Evolutionary conservation across 2,797 vertebrate species (phyloP).

Genomic region (Phrynocephalus vlangalii): DNA sequence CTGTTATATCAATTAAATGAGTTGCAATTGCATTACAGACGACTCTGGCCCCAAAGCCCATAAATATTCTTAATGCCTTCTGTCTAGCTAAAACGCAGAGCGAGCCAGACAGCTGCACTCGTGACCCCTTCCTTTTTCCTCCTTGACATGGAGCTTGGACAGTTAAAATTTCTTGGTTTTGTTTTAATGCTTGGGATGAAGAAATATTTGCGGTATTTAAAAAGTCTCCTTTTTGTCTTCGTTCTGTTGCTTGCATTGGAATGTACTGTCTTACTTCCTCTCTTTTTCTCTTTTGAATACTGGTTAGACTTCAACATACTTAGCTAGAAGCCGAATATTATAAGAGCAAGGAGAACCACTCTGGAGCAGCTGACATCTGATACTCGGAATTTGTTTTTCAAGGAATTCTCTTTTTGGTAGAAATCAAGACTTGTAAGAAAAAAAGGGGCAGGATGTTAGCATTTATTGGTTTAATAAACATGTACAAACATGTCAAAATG

Average conservation of each 20-base stretch:
- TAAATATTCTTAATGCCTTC: slow-evolving; percentile 82
- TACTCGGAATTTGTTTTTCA: slow-evolving; percentile 63
- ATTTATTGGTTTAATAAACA: not conserved
- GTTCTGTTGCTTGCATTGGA: slow-evolving; percentile 48
- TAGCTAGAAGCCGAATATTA: slow-evolving; percentile 73
- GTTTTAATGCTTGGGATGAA: slow-evolving; percentile 53
- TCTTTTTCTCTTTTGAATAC: slow-evolving; percentile 10
- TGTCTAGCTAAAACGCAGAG: slow-evolving; percentile 71
- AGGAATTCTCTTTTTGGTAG: slow-evolving; percentile 61
- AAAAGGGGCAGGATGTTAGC: slow-evolving; percentile 32
- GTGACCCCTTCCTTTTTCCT: slow-evolving; percentile 66
- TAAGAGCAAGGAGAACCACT: slow-evolving; percentile 54
- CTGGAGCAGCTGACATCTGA: slow-evolving; percentile 59
- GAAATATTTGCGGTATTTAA: slow-evolving; percentile 35
- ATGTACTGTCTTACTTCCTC: slow-evolving; percentile 55
- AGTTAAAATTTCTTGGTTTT: slow-evolving; percentile 39
- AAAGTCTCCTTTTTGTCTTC: slow-evolving; percentile 45
- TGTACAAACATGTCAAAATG: not conserved
- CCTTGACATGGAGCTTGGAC: slow-evolving; percentile 60
- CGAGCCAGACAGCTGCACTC: slow-evolving; percentile 74
- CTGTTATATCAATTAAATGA: slow-evolving; percentile 81
- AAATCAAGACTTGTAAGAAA: slow-evolving; percentile 53
- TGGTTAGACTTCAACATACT: slow-evolving; percentile 68
- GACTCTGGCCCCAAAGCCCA: slow-evolving; percentile 75
- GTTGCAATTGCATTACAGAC: slow-evolving; percentile 82